These are phyloP conservation scores for Drosophila fungiperda DNA, from an alignment of 2,888 invertebrate genomes.

Conservation along the genomic window DNA sequence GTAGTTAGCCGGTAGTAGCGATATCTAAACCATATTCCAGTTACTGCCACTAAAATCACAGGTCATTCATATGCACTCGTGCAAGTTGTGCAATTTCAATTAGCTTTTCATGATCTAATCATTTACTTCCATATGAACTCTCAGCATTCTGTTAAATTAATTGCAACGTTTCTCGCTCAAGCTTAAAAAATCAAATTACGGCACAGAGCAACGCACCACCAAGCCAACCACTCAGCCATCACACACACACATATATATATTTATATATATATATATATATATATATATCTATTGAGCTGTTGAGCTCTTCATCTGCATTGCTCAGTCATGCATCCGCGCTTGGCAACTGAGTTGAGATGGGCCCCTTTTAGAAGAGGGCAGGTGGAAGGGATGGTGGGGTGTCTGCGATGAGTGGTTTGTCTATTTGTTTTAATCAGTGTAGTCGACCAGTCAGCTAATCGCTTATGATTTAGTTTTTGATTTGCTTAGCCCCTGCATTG, in stretches of 20 bases:
- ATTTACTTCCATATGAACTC: slow-evolving; percentile 30
- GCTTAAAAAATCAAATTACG: slow-evolving; percentile 42
- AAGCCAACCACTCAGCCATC: slow-evolving; percentile 2
- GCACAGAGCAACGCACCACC: slow-evolving; percentile 1
- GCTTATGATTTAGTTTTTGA: slow-evolving; percentile 79
- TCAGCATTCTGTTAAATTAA: slow-evolving; percentile 39
- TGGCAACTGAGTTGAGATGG: slow-evolving; percentile 72
- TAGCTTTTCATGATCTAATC: slow-evolving; percentile 53
- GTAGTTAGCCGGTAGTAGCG: not conserved
- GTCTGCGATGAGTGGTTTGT: slow-evolving; percentile 25
- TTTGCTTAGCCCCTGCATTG: slow-evolving; percentile 62
- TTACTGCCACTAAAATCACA: slow-evolving; percentile 4
- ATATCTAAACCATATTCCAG: not conserved
- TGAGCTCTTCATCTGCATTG: slow-evolving; percentile 66
- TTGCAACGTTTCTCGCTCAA: slow-evolving; percentile 24
- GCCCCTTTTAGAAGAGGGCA: slow-evolving; percentile 16
- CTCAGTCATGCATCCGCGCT: slow-evolving; percentile 70
- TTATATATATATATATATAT: not conserved
- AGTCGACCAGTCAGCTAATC: slow-evolving; percentile 71
- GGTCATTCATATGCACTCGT: slow-evolving; percentile 10
- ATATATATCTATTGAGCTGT: slow-evolving; percentile 30
- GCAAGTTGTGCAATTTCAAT: slow-evolving; percentile 23
- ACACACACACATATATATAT: not conserved
- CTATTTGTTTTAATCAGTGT: slow-evolving; percentile 73
- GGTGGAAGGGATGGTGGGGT: not conserved